Evolutionary conservation across 92 coral and sea anemone genomes (phyloP).

Genomic region (Zoanthus sansibaricus): DNA sequence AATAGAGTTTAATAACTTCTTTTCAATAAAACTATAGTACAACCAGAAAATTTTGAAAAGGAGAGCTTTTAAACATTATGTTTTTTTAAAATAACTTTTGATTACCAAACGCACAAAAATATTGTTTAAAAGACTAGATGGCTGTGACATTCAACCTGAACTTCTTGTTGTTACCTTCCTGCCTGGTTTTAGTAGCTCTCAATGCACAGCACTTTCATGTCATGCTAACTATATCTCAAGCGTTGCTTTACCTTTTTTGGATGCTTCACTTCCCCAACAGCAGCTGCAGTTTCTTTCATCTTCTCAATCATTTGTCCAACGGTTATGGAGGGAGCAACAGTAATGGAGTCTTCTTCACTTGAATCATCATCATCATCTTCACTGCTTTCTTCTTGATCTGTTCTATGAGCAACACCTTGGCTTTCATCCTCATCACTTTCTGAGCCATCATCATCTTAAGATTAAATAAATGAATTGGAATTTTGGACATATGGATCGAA

Average conservation of each 20-base stretch:
- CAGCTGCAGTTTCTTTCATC: conserved; percentile 63
- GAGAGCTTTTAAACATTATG: too few relatives aligned
- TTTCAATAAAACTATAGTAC: too few relatives aligned
- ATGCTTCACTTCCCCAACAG: conserved; percentile 35
- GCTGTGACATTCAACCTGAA: too few relatives aligned
- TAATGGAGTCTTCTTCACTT: conserved; percentile 52
- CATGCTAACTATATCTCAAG: not conserved
- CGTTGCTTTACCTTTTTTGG: not conserved
- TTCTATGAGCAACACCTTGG: conserved; percentile 36
- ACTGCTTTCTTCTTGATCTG: conserved; percentile 38
- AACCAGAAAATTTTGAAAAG: too few relatives aligned
- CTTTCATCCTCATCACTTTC: conserved; percentile 89
- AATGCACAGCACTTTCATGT: too few relatives aligned
- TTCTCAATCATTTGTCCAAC: conserved; percentile 87
- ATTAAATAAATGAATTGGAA: not conserved
- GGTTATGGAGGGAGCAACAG: conserved; percentile 65
- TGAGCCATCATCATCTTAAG: conserved; percentile 69
- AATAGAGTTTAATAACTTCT: too few relatives aligned
- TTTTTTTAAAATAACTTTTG: too few relatives aligned
- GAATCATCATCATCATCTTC: conserved; percentile 60
- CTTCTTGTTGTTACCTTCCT: too few relatives aligned
- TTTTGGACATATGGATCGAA: not conserved
- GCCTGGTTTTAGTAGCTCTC: too few relatives aligned
- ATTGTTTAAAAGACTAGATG: too few relatives aligned
- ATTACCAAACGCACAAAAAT: too few relatives aligned